Conservation (phyloP, 2,888 invertebrate species). For the Acleris cristana region DNA sequence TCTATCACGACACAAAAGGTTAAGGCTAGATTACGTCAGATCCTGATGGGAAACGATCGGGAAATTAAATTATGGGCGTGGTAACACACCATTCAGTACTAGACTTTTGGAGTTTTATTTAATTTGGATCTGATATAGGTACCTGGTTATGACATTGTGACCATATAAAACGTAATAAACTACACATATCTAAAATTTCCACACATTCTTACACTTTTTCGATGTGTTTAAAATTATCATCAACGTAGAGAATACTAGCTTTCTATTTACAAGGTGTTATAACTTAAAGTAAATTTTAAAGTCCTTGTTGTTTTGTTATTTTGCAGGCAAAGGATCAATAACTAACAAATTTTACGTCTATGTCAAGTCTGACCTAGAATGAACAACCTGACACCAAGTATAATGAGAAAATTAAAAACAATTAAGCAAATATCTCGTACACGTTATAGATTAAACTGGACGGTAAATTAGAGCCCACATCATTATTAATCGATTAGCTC, state of each 20-base stretch:
- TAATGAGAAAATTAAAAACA: conserved; percentile 2
- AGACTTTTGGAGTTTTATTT: too few species aligned
- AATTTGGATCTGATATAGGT: too few species aligned
- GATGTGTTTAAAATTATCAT: too few species aligned
- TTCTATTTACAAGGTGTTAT: too few species aligned
- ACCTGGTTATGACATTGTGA: too few species aligned
- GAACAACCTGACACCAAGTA: not conserved
- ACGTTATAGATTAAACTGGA: conserved; percentile 28
- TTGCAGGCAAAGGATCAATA: not conserved
- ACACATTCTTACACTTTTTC: too few species aligned
- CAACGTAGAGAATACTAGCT: too few species aligned
- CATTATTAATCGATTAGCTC: conserved; percentile 36
- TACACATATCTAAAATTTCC: too few species aligned
- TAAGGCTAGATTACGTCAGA: conserved; percentile 66
- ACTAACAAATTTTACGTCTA: not conserved
- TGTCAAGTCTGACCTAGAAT: not conserved
- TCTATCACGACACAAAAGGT: conserved; percentile 64
- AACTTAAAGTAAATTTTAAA: too few species aligned
- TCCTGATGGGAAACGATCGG: conserved; percentile 39
- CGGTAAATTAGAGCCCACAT: conserved; percentile 30
- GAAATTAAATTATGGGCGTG: conserved; percentile 18
- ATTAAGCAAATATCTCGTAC: conserved; percentile 30
- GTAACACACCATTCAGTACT: conserved; percentile 2
- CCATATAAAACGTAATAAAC: too few species aligned
- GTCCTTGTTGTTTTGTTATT: too few species aligned